Evolutionary conservation across 2,797 vertebrate genomes (phyloP), one percentile per base, ranked within the genome.

Genomic region (Macropus fuliginosus): DNA sequence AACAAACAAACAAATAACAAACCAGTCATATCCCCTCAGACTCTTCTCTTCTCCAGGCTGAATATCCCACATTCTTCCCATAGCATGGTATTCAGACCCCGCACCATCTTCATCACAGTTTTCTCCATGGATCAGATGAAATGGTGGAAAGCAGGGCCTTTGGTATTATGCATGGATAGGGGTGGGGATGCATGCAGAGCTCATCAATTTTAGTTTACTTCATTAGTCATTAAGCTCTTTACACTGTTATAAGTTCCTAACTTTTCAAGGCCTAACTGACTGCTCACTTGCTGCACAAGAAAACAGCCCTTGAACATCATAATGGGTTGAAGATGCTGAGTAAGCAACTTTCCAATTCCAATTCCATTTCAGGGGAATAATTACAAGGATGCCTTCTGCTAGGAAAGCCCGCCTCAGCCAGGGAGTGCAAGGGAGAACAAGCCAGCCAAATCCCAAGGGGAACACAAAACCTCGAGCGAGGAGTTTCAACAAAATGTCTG

Each of bases 401-500:
- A 55, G 93, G 74, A 57, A 59, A 46, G 50, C 24, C 87, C 0
- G 0, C 52, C 93, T 95, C 27, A 91, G 94, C 91, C 29, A 46
- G 94, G 54, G 46, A 93, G 52, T 91, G 96, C 91, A 74, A 59
- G 92, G 52, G 92, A 31, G 31, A 74, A 92, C 46, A 9, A n/a
- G 56, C 56, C 81, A 1, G 90, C 59, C 50, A n/a, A 0, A 0
- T 11, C 16, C 1, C 5, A 66, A 40, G n/a, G 62, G 87, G 59
- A 91, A 62, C 92, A 27, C 74, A 87, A 24, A 5, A 34, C 0
- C 8, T 94, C 89, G 34, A 90, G 94, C 2, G 27, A 55, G 74
- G 40, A 13, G 96, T 81, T 81, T 46, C 74, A 62, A 89, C 56
- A 95, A 91, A 97, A 10, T 3, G 5, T 46, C 50, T 93, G 94